Percentiles rank a stretch among this genome's conserved stretches.
phyloP scores from a whole-genome alignment of 2,113 vertebrate species.

The Laticauda colubrina region DNA sequence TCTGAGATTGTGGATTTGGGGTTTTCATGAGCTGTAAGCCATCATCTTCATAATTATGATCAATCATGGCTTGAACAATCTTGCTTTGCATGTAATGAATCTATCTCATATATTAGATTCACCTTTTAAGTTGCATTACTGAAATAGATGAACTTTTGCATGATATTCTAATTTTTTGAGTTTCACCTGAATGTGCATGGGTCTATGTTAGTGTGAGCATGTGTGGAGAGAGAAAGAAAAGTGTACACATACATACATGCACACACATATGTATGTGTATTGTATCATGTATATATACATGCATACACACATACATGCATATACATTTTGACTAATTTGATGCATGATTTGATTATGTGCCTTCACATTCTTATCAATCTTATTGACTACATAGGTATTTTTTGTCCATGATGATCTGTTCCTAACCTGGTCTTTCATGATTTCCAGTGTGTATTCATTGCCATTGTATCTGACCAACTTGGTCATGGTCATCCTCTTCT shows the following conservation, averaged over 20 bases:
- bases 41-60: too few relatives aligned
- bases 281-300: not conserved
- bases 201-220: not conserved
- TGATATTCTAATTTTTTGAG: too few relatives aligned
- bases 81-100: too few relatives aligned
- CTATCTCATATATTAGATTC: too few relatives aligned
- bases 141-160: too few relatives aligned
- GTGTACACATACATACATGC: not conserved
- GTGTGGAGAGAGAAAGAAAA: not conserved
- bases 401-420: not conserved
- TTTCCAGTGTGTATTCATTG: not conserved
- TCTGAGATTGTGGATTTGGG: too few relatives aligned
- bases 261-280: not conserved
- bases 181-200: not conserved
- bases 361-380: not conserved
- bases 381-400: not conserved
- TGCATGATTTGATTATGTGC: not conserved
- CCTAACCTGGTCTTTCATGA: not conserved
- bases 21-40: too few relatives aligned
- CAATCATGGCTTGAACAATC: too few relatives aligned
- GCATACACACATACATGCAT: not conserved
- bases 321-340: not conserved
- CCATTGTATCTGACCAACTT: not conserved
- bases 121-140: too few relatives aligned
- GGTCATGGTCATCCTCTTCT: not conserved